Percentiles rank a stretch among this genome's conserved stretches.
Evolutionary conservation across 2,113 vertebrate species (phyloP).

Genomic region (Albula glossodonta): DNA sequence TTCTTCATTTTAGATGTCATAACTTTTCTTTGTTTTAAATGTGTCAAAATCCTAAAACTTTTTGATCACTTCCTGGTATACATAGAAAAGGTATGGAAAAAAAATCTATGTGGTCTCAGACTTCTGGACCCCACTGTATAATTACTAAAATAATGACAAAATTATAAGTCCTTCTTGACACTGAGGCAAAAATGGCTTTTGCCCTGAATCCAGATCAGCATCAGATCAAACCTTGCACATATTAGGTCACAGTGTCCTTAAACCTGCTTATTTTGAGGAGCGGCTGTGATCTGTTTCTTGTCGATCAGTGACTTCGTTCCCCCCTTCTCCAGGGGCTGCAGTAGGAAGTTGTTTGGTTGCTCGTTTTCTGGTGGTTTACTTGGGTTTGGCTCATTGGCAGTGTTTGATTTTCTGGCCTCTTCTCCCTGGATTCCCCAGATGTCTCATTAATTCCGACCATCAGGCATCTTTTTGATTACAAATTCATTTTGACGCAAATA

Average conservation of each 20-base stretch:
- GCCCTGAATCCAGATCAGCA: not conserved
- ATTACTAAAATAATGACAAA: no score
- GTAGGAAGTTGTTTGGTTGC: not conserved
- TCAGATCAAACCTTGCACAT: not conserved
- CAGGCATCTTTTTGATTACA: slow-evolving; percentile 32
- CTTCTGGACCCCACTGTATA: no score
- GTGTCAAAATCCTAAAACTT: no score
- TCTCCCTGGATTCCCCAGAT: slow-evolving; percentile 30
- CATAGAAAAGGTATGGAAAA: no score
- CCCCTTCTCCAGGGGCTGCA: not conserved
- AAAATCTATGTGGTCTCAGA: no score
- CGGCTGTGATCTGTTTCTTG: not conserved
- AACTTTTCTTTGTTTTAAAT: no score
- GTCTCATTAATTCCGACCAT: slow-evolving; percentile 48
- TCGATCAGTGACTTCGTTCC: no score
- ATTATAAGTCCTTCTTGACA: not conserved
- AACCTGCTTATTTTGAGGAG: not conserved
- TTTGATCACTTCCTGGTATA: no score
- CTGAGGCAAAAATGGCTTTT: not conserved
- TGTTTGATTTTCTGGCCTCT: slow-evolving; percentile 5
- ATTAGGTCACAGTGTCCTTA: not conserved
- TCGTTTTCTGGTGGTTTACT: not conserved
- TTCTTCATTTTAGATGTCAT: no score
- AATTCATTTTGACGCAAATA: slow-evolving; percentile 32
- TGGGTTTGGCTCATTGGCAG: not conserved